phyloP scores from a whole-genome alignment of 2,888 invertebrate species.

The Lepetodrilus schrolli region DNA sequence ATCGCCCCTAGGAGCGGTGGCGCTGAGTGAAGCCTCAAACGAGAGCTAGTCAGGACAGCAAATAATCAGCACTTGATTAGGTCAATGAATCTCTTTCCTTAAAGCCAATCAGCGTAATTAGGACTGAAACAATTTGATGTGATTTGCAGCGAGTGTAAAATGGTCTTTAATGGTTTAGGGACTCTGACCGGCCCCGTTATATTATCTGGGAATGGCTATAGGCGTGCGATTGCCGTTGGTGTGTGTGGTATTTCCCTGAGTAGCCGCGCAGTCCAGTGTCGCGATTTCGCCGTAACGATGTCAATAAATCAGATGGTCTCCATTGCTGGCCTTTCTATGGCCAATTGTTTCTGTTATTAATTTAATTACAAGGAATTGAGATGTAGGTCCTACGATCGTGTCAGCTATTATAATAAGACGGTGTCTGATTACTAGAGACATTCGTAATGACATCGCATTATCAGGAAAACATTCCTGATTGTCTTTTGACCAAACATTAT shows the following conservation, averaged over 20 bases:
- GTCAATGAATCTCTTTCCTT: slow-evolving; percentile 20
- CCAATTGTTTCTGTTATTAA: slow-evolving; percentile 23
- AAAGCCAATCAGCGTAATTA: slow-evolving; percentile 27
- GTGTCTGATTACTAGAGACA: too few relatives aligned
- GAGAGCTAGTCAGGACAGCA: background rate
- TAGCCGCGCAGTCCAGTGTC: slow-evolving; percentile 9
- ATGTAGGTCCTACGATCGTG: too few relatives aligned
- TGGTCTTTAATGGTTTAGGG: slow-evolving; percentile 27
- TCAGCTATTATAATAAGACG: too few relatives aligned
- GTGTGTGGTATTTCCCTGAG: background rate
- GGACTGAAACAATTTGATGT: slow-evolving; percentile 27
- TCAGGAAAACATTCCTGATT: too few relatives aligned
- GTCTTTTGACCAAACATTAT: too few relatives aligned
- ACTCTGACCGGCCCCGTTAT: slow-evolving; percentile 14
- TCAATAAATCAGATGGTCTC: slow-evolving; percentile 3
- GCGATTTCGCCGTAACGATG: background rate
- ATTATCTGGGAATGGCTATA: slow-evolving; percentile 17
- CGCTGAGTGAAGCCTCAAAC: background rate
- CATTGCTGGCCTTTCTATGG: background rate
- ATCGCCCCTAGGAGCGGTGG: slow-evolving; percentile 17
- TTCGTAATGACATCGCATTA: too few relatives aligned
- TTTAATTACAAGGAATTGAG: background rate
- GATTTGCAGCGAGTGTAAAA: slow-evolving; percentile 25
- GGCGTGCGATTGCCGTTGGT: background rate
- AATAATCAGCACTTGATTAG: slow-evolving; percentile 22